phyloP scores from a whole-genome alignment of 2,797 vertebrate genomes.

The Acanthurus tractus region DNA sequence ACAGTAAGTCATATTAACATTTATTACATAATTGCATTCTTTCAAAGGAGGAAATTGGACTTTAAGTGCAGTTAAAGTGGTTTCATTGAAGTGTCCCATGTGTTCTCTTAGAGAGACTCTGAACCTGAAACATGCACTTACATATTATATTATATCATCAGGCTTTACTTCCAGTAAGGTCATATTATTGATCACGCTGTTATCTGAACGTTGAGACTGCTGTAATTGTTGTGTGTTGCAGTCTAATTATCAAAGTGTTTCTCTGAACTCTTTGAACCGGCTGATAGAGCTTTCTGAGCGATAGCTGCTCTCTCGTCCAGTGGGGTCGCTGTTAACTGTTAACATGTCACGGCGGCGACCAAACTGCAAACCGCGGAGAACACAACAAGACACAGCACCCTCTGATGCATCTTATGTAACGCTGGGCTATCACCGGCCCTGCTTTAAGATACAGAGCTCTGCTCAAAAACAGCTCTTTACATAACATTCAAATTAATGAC shows the following conservation, averaged over 20 bases:
- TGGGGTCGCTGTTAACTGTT: not conserved
- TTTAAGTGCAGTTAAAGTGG: not conserved
- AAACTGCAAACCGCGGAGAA: not conserved
- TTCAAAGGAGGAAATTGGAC: not conserved
- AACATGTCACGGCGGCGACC: not conserved
- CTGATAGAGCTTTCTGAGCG: constrained; percentile 6
- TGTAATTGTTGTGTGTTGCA: not conserved
- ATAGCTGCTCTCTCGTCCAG: constrained; percentile 4
- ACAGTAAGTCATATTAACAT: not conserved
- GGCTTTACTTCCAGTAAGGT: constrained; percentile 5
- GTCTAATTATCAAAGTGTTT: constrained; percentile 14
- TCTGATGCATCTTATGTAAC: constrained; percentile 44
- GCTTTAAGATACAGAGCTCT: constrained; percentile 18
- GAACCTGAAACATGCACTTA: not conserved
- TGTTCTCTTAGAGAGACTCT: not conserved
- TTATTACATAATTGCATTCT: not conserved
- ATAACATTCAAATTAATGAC: constrained; percentile 44
- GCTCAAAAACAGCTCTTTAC: constrained; percentile 56
- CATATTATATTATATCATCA: not conserved
- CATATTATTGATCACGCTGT: constrained; percentile 4
- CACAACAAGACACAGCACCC: constrained; percentile 9
- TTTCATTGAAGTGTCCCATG: not conserved
- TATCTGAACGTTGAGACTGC: not conserved
- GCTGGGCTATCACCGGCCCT: constrained; percentile 14
- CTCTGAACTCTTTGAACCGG: constrained; percentile 26